Base-by-base conservation (phyloP, 2,888 invertebrate genomes). In the Heliconius cydno region DNA sequence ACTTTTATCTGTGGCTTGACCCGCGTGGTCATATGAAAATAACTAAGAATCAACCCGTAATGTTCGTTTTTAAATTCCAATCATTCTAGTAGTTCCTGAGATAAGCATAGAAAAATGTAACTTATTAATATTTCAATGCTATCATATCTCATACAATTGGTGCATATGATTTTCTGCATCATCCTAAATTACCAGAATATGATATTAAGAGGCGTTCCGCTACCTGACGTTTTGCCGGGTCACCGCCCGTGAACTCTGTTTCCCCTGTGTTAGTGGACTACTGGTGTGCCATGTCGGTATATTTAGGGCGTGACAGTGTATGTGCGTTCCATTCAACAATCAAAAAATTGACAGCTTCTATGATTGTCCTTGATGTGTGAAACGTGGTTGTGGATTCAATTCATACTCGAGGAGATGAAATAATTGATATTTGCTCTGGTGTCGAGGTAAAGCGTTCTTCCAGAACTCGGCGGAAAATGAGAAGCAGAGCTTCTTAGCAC, bases 241-340 rank as follows among this genome's bases (percentile, higher is more conserved):
- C 94, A 94, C 88, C 87, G 93, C 90, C 93, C 94, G 91, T 94
- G 94, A 93, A 93, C 93, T 90, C 90, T 89, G 90, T 90, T 92
- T 94, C 92, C 94, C 92, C 87, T 89, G 83, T 87, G 30, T 85
- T 66, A 86, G 83, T 86, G 84, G 85, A 85, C 83, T 83, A 85
- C 86, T 88, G 85, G 72, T 75, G 71, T 81, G 80, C 83, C 84
- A 85, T 82, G 81, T 84, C 83, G 82, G 85, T 84, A 88, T 90
- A 90, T 91, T 88, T 91, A 85, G 91, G 89, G 89, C 92, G 88
- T 90, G 88, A 90, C 90, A 71, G 71, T 76, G 71, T 46, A 66
- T 79, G 76, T 79, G 74, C 73, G 71, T 81, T 81, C 60, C 70
- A 81, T 76, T 80, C 70, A 81, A 80, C 70, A 76, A 63, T 74